Percentiles rank a stretch among this genome's conserved stretches.
These are phyloP conservation scores for Drosophila peninsularis DNA, from an alignment of 2,888 invertebrate species.

Conservation along the genomic window DNA sequence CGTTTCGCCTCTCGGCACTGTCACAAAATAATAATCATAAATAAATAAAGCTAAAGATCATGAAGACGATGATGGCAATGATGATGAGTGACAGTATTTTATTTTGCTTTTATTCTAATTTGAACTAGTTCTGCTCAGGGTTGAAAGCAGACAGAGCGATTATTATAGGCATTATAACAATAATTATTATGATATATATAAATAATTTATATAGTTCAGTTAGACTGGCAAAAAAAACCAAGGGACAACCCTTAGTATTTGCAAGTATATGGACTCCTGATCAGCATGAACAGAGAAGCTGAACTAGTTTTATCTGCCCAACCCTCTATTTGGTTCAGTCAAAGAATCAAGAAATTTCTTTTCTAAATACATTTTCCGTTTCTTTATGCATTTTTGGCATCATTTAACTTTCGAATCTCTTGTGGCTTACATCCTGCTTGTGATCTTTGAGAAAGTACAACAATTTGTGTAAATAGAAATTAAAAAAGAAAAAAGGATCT, in stretches of 20 bases:
- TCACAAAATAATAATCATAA: conserved; percentile 46
- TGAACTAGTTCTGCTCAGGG: conserved; percentile 39
- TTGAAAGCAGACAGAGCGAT: conserved; percentile 56
- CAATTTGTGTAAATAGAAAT: conserved; percentile 60
- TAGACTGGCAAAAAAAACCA: conserved; percentile 10
- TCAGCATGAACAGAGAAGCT: not conserved
- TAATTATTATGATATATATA: conserved; percentile 18
- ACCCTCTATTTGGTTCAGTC: not conserved
- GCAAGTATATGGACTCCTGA: not conserved
- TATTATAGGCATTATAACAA: conserved; percentile 56
- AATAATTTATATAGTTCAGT: conserved; percentile 16
- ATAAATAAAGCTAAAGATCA: conserved; percentile 39
- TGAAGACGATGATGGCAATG: conserved; percentile 11
- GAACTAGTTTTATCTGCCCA: not conserved
- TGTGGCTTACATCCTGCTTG: conserved; percentile 59
- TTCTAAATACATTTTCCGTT: not conserved
- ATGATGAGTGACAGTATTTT: conserved; percentile 2
- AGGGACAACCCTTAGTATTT: conserved; percentile 29
- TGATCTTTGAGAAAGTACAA: conserved; percentile 72
- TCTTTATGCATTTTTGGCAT: not conserved
- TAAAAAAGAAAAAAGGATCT: conserved; percentile 13
- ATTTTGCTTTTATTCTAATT: conserved; percentile 15
- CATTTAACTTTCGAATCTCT: conserved; percentile 28
- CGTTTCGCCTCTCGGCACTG: conserved; percentile 19
- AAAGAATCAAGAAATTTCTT: not conserved